Evolutionary conservation across 2,797 vertebrate genomes (phyloP).

Genomic region (Notolabrus celidotus): DNA sequence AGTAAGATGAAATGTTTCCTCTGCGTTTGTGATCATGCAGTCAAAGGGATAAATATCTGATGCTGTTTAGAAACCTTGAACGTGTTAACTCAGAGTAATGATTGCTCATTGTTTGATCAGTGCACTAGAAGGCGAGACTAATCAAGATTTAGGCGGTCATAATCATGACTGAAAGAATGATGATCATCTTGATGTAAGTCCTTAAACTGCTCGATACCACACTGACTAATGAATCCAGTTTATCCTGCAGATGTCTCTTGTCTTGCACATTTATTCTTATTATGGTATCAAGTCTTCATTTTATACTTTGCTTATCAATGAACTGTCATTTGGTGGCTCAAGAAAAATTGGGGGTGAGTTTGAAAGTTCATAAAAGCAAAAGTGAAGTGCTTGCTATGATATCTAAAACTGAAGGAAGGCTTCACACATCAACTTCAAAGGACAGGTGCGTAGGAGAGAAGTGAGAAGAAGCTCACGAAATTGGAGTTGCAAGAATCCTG

Average conservation of each 20-base stretch:
- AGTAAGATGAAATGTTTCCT: not conserved
- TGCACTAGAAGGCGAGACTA: not conserved
- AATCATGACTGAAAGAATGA: constrained; percentile 7
- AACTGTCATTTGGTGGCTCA: not conserved
- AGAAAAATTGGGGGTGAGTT: no score
- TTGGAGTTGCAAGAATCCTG: no score
- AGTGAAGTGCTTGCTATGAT: no score
- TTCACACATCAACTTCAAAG: no score
- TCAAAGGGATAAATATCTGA: constrained; percentile 5
- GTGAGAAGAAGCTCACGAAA: no score
- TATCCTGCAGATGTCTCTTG: not conserved
- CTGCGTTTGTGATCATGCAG: not conserved
- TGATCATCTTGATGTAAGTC: not conserved
- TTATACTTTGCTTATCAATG: not conserved
- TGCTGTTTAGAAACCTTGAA: not conserved
- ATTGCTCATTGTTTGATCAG: constrained; percentile 5
- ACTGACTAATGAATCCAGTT: not conserved
- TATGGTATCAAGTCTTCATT: not conserved
- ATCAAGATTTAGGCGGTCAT: constrained; percentile 9
- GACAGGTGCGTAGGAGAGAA: no score
- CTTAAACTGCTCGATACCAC: not conserved
- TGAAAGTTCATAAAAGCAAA: no score
- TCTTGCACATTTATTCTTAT: not conserved
- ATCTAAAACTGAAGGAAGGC: no score
- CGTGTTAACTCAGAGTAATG: not conserved